Evolutionary conservation across 2,888 invertebrate species (phyloP).

Genomic region (Noctua pronuba): DNA sequence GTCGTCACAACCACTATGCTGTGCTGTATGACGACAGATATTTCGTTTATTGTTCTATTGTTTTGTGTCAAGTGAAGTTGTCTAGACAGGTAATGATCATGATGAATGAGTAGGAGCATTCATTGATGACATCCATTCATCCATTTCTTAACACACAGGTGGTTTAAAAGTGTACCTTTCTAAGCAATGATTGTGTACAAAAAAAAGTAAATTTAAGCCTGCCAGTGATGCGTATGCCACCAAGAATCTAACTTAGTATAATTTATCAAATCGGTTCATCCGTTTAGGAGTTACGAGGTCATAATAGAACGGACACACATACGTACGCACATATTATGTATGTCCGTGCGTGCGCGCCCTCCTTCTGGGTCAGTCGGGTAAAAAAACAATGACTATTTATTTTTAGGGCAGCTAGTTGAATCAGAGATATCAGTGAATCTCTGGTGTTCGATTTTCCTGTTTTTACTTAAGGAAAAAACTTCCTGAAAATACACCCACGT

Average conservation of each 20-base stretch:
- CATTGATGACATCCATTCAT: not conserved
- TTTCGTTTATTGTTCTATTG: not conserved
- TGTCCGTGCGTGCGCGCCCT: not conserved
- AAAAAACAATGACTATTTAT: not conserved
- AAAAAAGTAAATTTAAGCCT: not conserved
- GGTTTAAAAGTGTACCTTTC: not conserved
- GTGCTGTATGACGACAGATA: not conserved
- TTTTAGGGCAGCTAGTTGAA: not conserved
- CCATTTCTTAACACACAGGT: not conserved
- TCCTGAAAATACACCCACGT: not conserved
- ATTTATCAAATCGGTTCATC: not conserved
- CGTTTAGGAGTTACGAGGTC: not conserved
- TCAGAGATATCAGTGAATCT: too few relatives aligned
- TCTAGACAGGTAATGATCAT: not conserved
- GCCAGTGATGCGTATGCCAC: not conserved
- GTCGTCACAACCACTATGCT: not conserved
- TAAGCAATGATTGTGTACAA: not conserved
- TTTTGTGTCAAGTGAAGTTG: not conserved
- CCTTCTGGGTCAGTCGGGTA: not conserved
- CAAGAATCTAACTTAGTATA: not conserved
- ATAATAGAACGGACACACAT: not conserved
- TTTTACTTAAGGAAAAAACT: not conserved
- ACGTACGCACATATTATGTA: not conserved
- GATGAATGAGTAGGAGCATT: slow-evolving; percentile 1
- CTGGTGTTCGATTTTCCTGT: not conserved